These are phyloP conservation scores for Peribatodes rhomboidaria DNA, from an alignment of 2,888 invertebrate genomes.

Conservation along the genomic window DNA sequence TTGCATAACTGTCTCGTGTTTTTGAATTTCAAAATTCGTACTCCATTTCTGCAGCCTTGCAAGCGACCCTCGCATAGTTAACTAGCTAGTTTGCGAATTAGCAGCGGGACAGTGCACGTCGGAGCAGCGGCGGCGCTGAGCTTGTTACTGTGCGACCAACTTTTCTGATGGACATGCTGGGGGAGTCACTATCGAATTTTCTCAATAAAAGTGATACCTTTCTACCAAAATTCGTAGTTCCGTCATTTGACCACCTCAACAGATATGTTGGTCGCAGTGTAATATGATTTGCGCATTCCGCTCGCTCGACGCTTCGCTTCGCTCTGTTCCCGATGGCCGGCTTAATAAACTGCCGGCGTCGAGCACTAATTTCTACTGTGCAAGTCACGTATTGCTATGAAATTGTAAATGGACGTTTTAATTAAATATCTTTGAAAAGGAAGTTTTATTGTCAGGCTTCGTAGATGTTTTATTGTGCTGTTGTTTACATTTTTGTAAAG, in stretches of 20 bases:
- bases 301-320: slow-evolving; percentile 40
- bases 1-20: not conserved
- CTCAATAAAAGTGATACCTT: not conserved
- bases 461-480: no score
- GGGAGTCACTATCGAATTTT: not conserved
- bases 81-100: slow-evolving; percentile 47
- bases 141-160: slow-evolving; percentile 52
- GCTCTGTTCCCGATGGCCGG: slow-evolving; percentile 47
- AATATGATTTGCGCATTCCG: slow-evolving; percentile 74
- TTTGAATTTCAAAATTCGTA: slow-evolving; percentile 24
- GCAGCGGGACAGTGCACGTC: slow-evolving; percentile 48
- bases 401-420: slow-evolving; percentile 24
- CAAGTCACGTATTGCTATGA: slow-evolving; percentile 29
- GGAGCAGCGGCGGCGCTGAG: slow-evolving; percentile 46
- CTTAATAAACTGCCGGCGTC: slow-evolving; percentile 70
- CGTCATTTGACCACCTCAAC: not conserved
- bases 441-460: no score
- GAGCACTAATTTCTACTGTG: slow-evolving; percentile 56
- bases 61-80: slow-evolving; percentile 38
- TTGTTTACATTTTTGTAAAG: no score
- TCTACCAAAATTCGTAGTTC: not conserved
- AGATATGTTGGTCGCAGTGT: not conserved
- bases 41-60: slow-evolving; percentile 31
- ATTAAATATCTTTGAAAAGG: not conserved
- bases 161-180: not conserved